Base-by-base conservation (phyloP, 2,888 invertebrate genomes). In the Cantharis lateralis region DNA sequence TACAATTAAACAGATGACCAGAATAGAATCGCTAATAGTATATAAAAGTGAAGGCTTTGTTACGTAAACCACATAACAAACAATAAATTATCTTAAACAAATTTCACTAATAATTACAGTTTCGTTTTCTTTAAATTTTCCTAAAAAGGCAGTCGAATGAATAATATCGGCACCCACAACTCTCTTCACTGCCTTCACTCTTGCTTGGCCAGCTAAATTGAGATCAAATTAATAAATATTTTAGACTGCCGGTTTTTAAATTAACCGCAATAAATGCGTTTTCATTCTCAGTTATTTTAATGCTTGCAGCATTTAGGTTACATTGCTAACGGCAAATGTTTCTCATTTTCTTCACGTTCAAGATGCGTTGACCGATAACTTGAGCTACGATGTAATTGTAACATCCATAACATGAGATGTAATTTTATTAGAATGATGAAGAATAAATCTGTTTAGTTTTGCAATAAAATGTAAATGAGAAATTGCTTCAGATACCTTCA, bases 1-100 rank as follows among this genome's bases (percentile, higher is more conserved):
- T 73, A 73, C 68, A 62, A 73, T 73, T 73, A 24, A 73, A 68
- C 68, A 73, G 64, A 66, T 24, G 64, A 66, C 64, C 64, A 66
- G n/a, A 20, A 66, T 66, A 66, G 64, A 66, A 66, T 66, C 20
- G 20, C 24, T 20, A 48, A 1, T 48, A n/a, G 7, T 48, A 66
- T 13, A 64, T 18, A 20, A 20, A 64, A 66, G 32, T 64, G 72
- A 72, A 72, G 72, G 72, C 72, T 68, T 24, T 15, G 4, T 72
- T 72, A 72, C 72, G 66, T 72, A 72, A 72, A 71, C 7, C n/a
- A 48, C n/a, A 48, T 48, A 9, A n/a, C 48, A 48, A 48, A 48
- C n/a, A 48, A 48, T n/a, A 13, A 32, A 28, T 28, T 10, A 28
- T 26, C 26, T 26, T 26, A 26, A 26, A 7, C 9, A 26, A 26